Conservation (phyloP, 2,113 vertebrate genomes). For the Pitta sordida region DNA sequence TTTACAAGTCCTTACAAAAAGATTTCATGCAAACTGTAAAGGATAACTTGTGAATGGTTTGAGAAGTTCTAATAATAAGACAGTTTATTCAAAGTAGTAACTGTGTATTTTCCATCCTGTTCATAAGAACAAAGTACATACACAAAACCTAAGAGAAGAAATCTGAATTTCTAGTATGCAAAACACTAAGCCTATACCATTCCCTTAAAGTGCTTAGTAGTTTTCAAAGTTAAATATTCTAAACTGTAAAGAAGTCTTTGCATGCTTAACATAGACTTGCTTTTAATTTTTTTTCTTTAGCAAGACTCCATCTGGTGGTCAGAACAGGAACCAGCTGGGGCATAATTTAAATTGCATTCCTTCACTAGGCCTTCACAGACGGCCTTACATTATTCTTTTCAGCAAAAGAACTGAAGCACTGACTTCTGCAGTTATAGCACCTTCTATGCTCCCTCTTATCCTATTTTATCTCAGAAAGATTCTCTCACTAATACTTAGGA, state of each 20-base stretch:
- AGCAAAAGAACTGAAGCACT: not conserved
- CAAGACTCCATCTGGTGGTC: slow-evolving; percentile 31
- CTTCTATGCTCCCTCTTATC: not conserved
- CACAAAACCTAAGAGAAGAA: not conserved
- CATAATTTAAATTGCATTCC: not conserved
- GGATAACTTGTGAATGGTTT: not conserved
- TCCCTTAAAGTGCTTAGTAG: not conserved
- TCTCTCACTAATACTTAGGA: not conserved
- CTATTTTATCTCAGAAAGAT: not conserved
- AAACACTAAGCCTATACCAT: not conserved
- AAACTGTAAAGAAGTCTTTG: not conserved
- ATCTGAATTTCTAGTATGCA: not conserved
- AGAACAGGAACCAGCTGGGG: not conserved
- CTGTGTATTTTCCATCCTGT: accelerated
- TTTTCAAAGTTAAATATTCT: not conserved
- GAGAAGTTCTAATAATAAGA: not conserved
- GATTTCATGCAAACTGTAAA: not conserved
- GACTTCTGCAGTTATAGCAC: not conserved
- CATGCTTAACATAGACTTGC: not conserved
- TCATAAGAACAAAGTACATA: not conserved
- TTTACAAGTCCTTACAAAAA: not conserved
- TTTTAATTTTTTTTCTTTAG: not conserved
- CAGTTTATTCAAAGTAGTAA: not conserved
- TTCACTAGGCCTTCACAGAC: not conserved
- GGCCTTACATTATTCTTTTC: not conserved